A percentile compares a stretch with the other conserved stretches of the same genome.
Evolutionary conservation across 2,888 invertebrate species (phyloP).

Genomic region (Harmothoe impar): DNA sequence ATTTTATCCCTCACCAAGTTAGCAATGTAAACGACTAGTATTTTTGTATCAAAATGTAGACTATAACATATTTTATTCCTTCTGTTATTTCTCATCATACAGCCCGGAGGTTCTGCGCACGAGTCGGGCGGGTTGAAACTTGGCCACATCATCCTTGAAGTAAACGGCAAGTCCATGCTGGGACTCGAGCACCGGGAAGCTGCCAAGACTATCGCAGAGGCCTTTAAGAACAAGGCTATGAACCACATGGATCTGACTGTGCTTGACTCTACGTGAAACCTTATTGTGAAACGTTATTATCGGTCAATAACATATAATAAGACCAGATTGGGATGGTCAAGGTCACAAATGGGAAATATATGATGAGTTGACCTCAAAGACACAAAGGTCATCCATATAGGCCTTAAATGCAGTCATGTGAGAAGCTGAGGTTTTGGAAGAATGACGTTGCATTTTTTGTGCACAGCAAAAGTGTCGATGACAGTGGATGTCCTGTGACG

Average conservation of each 20-base stretch:
- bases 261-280: neutral
- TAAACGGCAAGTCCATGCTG: slow-evolving; percentile 89
- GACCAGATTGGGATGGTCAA: neutral
- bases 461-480: too few species aligned
- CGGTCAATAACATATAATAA: too few species aligned
- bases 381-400: too few species aligned
- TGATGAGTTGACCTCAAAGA: too few species aligned
- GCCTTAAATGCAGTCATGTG: too few species aligned
- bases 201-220: slow-evolving; percentile 95
- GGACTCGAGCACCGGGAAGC: slow-evolving; percentile 94
- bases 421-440: neutral
- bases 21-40: too few species aligned
- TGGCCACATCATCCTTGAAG: slow-evolving; percentile 96
- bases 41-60: too few species aligned
- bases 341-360: neutral
- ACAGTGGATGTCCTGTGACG: too few species aligned
- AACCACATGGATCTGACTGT: slow-evolving; percentile 59
- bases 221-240: slow-evolving; percentile 86
- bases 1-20: too few species aligned
- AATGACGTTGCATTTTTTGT: neutral
- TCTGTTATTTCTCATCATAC: slow-evolving; percentile 71
- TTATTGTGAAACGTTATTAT: neutral
- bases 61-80: too few species aligned
- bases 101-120: slow-evolving; percentile 97
- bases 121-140: slow-evolving; percentile 96